Evolutionary conservation across 2,113 vertebrate species (phyloP).

Genomic region (Hystrix cristata): DNA sequence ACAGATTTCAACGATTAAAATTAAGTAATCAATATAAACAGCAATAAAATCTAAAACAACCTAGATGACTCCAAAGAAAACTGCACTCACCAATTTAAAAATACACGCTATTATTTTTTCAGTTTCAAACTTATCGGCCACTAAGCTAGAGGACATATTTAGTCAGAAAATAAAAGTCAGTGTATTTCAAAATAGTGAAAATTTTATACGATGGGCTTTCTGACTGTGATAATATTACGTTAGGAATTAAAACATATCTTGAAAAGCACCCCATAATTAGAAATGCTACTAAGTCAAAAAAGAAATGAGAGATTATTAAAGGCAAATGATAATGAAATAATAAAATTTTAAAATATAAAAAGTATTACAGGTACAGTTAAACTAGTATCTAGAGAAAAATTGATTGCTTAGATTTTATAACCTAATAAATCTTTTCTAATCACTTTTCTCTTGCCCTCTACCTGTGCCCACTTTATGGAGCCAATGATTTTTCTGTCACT

Average conservation of each 20-base stretch:
- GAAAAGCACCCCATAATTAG: neutral
- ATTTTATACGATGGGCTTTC: neutral
- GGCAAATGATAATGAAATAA: neutral
- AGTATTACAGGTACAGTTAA: neutral
- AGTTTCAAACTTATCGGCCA: neutral
- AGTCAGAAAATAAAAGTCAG: neutral
- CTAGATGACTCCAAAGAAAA: neutral
- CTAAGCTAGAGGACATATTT: no score
- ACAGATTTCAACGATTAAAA: neutral
- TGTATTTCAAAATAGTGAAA: neutral
- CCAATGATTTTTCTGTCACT: neutral
- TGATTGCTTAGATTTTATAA: neutral
- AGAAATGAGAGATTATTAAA: neutral
- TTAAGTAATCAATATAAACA: neutral
- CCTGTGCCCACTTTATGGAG: neutral
- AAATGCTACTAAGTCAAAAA: neutral
- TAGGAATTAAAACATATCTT: neutral
- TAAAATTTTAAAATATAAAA: neutral
- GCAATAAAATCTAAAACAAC: neutral
- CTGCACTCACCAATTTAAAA: neutral
- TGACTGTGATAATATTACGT: neutral
- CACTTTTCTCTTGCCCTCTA: neutral
- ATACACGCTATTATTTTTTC: neutral
- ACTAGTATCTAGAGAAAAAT: neutral
- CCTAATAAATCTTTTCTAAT: neutral